Conservation (phyloP, 1,140 invertebrate species). For the Agrilus planipennis region DNA sequence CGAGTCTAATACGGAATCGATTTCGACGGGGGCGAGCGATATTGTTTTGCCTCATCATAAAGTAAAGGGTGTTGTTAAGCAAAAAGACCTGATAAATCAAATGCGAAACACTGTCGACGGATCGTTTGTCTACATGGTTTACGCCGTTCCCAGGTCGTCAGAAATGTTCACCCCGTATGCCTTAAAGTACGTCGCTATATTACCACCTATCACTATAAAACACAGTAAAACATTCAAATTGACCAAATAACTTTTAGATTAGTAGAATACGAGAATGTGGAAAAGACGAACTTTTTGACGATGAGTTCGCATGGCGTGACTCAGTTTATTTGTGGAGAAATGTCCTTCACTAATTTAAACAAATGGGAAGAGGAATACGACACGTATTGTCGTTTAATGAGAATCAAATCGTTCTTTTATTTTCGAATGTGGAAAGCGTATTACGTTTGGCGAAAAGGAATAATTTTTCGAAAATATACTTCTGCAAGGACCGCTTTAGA, state of each 20-base stretch:
- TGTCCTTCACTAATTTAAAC: conserved; percentile 53
- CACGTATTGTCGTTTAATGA: conserved; percentile 50
- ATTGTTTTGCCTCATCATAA: conserved; percentile 18
- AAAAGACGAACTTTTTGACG: conserved; percentile 50
- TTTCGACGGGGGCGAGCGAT: too few species aligned
- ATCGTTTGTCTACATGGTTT: conserved; percentile 55
- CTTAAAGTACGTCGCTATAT: conserved; percentile 43
- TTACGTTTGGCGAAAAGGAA: conserved; percentile 66
- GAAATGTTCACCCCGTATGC: conserved; percentile 58
- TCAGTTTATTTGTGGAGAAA: conserved; percentile 48
- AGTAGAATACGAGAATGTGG: conserved; percentile 49
- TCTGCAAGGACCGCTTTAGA: conserved; percentile 44
- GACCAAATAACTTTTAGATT: conserved; percentile 40
- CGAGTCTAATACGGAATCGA: too few species aligned
- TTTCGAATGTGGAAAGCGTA: conserved; percentile 75
- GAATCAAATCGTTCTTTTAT: conserved; percentile 59
- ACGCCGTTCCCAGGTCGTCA: conserved; percentile 51
- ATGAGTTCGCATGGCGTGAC: conserved; percentile 56
- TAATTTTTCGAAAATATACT: conserved; percentile 53
- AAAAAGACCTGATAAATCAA: conserved; percentile 42
- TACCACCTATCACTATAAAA: conserved; percentile 1
- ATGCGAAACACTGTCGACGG: conserved; percentile 37
- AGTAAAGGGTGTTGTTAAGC: conserved; percentile 32
- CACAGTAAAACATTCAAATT: neutral
- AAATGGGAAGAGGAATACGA: conserved; percentile 61